These are phyloP conservation scores for Saccopteryx bilineata DNA, from an alignment of 2,113 vertebrate genomes.

Conservation along the genomic window DNA sequence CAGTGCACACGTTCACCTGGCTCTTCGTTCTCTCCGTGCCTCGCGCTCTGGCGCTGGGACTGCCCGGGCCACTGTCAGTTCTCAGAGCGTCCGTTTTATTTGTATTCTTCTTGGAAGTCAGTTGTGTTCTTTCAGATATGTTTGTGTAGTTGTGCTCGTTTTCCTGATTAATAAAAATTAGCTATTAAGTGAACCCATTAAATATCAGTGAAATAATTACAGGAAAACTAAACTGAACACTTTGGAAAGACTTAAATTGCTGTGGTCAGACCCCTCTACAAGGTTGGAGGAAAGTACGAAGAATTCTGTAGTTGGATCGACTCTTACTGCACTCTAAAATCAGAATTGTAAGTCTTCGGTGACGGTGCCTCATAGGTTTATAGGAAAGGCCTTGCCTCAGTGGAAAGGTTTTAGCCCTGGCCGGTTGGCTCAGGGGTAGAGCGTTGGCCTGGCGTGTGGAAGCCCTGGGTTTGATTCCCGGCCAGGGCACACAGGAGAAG, in stretches of 20 bases:
- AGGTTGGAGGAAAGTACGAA: neutral
- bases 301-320: neutral
- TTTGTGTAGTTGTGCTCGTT: neutral
- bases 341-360: neutral
- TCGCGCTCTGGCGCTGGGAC: no score
- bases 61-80: neutral
- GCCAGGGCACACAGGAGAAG: no score
- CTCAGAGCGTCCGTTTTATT: neutral
- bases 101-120: neutral
- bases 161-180: slow-evolving; percentile 40
- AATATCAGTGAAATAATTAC: slow-evolving; percentile 8
- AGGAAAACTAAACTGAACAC: neutral
- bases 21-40: neutral
- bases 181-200: slow-evolving; percentile 12
- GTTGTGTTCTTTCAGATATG: neutral
- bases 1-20: accelerated
- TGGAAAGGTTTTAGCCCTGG: neutral
- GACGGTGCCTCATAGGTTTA: neutral
- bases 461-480: no score
- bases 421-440: no score
- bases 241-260: neutral
- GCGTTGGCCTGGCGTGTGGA: no score
- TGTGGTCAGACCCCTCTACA: neutral
- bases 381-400: neutral
- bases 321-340: neutral